Percentiles rank a stretch among this genome's conserved stretches.
Evolutionary conservation across 2,888 invertebrate species (phyloP).

Genomic region (Folsomia manolachei): DNA sequence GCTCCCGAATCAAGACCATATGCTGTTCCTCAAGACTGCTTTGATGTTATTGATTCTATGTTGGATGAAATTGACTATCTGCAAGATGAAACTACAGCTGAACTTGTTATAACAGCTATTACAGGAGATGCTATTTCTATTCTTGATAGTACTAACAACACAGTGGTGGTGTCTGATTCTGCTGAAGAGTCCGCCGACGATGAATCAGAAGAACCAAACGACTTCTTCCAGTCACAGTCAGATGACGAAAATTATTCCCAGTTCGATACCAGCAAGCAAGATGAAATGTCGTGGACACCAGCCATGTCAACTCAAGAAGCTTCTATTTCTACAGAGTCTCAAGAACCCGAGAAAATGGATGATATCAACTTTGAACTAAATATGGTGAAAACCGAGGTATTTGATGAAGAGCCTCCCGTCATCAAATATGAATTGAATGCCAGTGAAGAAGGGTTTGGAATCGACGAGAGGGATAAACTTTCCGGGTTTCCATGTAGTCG

Average conservation of each 20-base stretch:
- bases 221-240: not conserved
- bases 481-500: not conserved
- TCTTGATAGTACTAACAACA: not conserved
- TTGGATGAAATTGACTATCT: not conserved
- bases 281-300: not conserved
- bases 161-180: not conserved
- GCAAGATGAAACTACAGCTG: too few species aligned
- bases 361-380: not conserved
- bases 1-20: not conserved
- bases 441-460: not conserved
- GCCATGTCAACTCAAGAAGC: not conserved
- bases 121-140: not conserved
- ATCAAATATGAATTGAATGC: not conserved
- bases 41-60: not conserved
- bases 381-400: not conserved
- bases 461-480: not conserved
- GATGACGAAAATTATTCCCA: not conserved
- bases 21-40: not conserved
- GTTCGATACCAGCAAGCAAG: not conserved
- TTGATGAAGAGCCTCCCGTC: not conserved
- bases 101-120: not conserved
- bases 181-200: not conserved
- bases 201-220: not conserved
- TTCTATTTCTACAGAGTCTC: not conserved
- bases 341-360: not conserved